Conservation (phyloP, 2,797 vertebrate genomes). For the Simalia tracyae region DNA sequence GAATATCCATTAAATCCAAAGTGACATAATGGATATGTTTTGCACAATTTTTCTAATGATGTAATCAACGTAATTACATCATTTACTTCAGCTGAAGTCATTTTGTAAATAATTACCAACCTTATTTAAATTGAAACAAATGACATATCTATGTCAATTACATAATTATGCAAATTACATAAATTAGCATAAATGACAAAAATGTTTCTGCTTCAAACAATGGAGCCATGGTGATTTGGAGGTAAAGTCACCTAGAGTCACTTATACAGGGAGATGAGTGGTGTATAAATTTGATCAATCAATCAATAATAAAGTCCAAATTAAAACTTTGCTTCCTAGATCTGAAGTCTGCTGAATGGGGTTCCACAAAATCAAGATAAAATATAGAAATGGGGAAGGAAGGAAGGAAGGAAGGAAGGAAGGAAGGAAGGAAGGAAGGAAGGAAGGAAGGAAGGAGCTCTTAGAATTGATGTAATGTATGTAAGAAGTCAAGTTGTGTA, state of each 20-base stretch:
- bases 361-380: background rate
- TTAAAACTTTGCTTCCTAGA: background rate
- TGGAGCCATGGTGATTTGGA: background rate
- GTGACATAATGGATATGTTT: background rate
- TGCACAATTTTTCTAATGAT: background rate
- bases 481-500: constrained; percentile 39
- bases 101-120: background rate
- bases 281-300: too few relatives aligned
- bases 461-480: constrained; percentile 25
- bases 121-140: background rate
- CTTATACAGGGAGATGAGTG: too few relatives aligned
- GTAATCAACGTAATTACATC: background rate
- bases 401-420: background rate
- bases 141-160: background rate
- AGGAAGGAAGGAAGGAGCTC: background rate
- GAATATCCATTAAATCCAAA: background rate
- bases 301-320: background rate
- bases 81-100: background rate
- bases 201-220: background rate
- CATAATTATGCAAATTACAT: background rate
- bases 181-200: background rate
- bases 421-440: background rate
- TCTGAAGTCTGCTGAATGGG: background rate
- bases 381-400: background rate
- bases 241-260: background rate